phyloP scores from a whole-genome alignment of 2,797 vertebrate species.

The Lepilemur septentrionalis region DNA sequence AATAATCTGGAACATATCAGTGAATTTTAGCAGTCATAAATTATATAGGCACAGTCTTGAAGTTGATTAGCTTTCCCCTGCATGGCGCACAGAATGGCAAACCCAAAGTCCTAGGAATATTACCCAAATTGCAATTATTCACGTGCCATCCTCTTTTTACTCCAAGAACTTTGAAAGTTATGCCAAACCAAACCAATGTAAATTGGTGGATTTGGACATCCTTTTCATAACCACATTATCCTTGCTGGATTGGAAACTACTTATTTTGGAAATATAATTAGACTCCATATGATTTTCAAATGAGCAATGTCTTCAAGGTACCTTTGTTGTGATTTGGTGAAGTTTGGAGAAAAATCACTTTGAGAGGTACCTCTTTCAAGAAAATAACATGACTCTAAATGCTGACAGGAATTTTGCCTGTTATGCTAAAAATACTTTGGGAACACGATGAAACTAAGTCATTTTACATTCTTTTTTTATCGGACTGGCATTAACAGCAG shows the following conservation, averaged over 20 bases:
- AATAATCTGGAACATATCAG: constrained; percentile 73
- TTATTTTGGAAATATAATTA: constrained; percentile 93
- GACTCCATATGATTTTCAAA: constrained; percentile 82
- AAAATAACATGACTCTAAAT: constrained; percentile 75
- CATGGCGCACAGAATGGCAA: constrained; percentile 86
- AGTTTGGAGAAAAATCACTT: constrained; percentile 81
- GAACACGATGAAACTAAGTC: constrained; percentile 78
- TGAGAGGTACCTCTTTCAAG: constrained; percentile 81
- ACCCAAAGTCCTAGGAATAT: constrained; percentile 89
- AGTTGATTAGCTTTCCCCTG: constrained; percentile 84
- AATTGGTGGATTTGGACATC: constrained; percentile 92
- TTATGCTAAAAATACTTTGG: constrained; percentile 80
- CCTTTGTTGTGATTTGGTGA: constrained; percentile 71
- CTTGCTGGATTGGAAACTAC: constrained; percentile 88
- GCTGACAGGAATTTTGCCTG: constrained; percentile 70
- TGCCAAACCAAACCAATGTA: constrained; percentile 93
- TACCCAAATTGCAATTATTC: constrained; percentile 90
- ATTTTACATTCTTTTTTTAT: constrained; percentile 63
- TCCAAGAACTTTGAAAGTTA: constrained; percentile 91
- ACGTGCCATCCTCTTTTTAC: constrained; percentile 89
- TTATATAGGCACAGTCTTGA: constrained; percentile 84
- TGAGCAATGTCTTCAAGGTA: constrained; percentile 76
- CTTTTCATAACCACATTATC: constrained; percentile 93
- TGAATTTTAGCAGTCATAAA: constrained; percentile 75
- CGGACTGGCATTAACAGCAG: background rate